phyloP scores from a whole-genome alignment of 2,797 vertebrate species.

The Pyrocephalus nanus region DNA sequence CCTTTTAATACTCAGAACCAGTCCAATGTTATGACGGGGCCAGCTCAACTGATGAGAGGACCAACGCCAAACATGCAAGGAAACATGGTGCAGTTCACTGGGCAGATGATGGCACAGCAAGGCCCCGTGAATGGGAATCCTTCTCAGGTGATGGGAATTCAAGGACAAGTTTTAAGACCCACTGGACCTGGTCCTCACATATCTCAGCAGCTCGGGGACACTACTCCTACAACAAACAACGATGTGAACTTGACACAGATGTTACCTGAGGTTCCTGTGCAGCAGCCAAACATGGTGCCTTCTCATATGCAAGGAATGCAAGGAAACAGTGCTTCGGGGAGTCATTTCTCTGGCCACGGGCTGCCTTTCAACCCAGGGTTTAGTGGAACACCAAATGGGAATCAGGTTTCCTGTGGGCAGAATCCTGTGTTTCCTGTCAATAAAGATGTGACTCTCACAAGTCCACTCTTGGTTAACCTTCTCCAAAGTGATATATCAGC shows the following conservation, averaged over 20 bases:
- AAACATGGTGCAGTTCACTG: conserved; percentile 90
- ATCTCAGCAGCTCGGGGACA: conserved; percentile 86
- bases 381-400: conserved; percentile 85
- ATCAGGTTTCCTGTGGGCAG: conserved; percentile 87
- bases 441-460: conserved; percentile 97
- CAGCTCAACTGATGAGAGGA: conserved; percentile 92
- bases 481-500: conserved; percentile 98
- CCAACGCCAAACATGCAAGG: conserved; percentile 89
- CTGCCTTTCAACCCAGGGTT: conserved; percentile 88
- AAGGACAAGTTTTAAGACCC: conserved; percentile 90
- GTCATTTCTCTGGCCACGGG: conserved; percentile 90
- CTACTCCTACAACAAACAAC: conserved; percentile 69
- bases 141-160: conserved; percentile 91
- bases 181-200: conserved; percentile 76
- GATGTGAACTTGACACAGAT: conserved; percentile 88
- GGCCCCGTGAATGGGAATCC: conserved; percentile 87
- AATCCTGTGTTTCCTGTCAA: conserved; percentile 89
- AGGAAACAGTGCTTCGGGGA: conserved; percentile 81
- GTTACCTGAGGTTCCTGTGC: conserved; percentile 92
- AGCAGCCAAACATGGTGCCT: conserved; percentile 88
- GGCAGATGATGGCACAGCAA: conserved; percentile 87
- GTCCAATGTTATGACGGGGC: conserved; percentile 86
- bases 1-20: conserved; percentile 89
- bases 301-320: conserved; percentile 95
- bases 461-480: conserved; percentile 94